These are phyloP conservation scores for Psettodes erumei DNA, from an alignment of 2,113 vertebrate species.

Conservation along the genomic window DNA sequence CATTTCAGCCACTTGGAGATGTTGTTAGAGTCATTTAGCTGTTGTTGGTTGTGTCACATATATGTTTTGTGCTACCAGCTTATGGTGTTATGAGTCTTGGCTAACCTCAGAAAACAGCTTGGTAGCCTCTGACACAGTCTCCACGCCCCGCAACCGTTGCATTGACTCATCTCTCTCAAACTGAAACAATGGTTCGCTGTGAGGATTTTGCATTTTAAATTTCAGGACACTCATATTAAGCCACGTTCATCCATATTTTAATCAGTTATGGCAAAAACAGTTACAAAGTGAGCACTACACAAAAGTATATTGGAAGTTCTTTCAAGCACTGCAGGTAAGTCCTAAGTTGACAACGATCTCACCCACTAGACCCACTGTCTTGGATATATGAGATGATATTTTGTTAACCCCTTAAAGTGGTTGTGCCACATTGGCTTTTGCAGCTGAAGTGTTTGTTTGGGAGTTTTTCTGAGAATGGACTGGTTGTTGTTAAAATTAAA, in stretches of 20 bases:
- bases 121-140: slow-evolving; percentile 60
- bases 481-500: slow-evolving; percentile 47
- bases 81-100: slow-evolving; percentile 47
- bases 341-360: neutral
- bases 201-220: slow-evolving; percentile 1
- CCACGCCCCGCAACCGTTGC: slow-evolving; percentile 60
- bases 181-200: slow-evolving; percentile 21
- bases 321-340: neutral
- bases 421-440: neutral
- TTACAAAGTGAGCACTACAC: neutral
- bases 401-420: slow-evolving; percentile 24
- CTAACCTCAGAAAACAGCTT: slow-evolving; percentile 67
- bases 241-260: no score
- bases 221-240: slow-evolving; percentile 4
- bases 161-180: slow-evolving; percentile 76
- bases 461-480: slow-evolving; percentile 15
- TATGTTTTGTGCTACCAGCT: slow-evolving; percentile 23
- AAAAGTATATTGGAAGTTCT: neutral
- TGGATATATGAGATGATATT: neutral
- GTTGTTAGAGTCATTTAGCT: slow-evolving; percentile 51
- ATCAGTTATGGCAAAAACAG: neutral
- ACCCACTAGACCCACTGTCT: neutral
- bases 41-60: slow-evolving; percentile 1
- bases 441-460: neutral
- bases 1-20: slow-evolving; percentile 61